Evolutionary conservation across 2,888 invertebrate species (phyloP), one percentile per base, ranked within the genome.

Genomic region (Neria commutata): DNA sequence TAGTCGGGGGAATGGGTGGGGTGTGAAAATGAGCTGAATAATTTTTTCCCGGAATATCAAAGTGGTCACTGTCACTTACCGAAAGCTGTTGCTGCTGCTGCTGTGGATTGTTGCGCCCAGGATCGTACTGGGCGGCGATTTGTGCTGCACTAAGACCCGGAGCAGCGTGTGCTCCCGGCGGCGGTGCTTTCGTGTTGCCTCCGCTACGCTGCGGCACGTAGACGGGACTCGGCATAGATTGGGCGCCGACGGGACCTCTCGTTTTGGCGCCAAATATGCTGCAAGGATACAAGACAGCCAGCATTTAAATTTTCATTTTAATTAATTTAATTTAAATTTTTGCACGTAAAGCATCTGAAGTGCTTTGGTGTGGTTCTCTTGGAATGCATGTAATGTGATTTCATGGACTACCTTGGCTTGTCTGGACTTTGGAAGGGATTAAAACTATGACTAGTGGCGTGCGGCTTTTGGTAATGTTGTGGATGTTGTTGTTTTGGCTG

Each of bases 51-150:
- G 11, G 6, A 29, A 29, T 11, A 6, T 6, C 29, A 29, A 11
- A 29, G 6, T 29, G 29, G 29, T 29, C n/a, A n/a, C n/a, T n/a
- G n/a, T n/a, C 11, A 68, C 71, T 37, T 25, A 74, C 76, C 67
- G 76, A 69, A 50, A 75, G 66, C 17, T 54, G 62, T 48, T 67
- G 65, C 33, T 61, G 67, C 16, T 63, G 63, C 33, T 63, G 67
- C 16, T 66, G 67, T 24, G 68, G 70, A 55, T 72, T 75, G 67
- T 70, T 72, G 33, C 73, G 72, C 14, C 69, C 65, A 1, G 79
- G 76, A 49, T 80, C 78, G 58, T 81, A 81, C 67, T 81, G 81
- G 10, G 80, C 76, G 5, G 76, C 81, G 58, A 81, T 79, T 65
- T 81, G 77, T 11, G 71, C 73, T 14, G 73, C 73, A 56, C 63